Evolutionary conservation across 2,888 invertebrate species (phyloP).

Genomic region (Dysmachus trigonus): DNA sequence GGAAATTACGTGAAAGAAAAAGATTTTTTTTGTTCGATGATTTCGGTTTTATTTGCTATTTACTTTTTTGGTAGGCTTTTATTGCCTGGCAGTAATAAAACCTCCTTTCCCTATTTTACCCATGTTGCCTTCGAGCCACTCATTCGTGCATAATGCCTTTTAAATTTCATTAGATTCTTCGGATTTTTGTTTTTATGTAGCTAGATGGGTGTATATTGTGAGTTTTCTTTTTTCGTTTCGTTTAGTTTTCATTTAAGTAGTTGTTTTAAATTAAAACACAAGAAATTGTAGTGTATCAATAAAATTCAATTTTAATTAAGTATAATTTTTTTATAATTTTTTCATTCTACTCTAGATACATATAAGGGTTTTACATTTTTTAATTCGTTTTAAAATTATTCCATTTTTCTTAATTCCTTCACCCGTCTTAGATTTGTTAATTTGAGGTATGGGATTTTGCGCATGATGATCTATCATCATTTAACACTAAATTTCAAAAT

Average conservation of each 20-base stretch:
- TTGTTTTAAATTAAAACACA: no score
- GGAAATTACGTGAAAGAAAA: not conserved
- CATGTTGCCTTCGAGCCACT: not conserved
- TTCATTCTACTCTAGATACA: no score
- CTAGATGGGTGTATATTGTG: not conserved
- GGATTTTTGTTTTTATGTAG: not conserved
- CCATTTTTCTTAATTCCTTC: no score
- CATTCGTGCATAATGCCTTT: not conserved
- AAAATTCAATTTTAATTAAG: no score
- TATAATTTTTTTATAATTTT: no score
- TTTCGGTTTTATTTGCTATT: not conserved
- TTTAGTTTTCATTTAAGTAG: not conserved
- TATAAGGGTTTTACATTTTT: no score
- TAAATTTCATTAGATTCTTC: not conserved
- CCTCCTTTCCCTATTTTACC: not conserved
- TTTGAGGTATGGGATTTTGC: no score
- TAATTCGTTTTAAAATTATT: no score
- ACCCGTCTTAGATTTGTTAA: no score
- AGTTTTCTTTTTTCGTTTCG: not conserved
- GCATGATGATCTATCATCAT: no score
- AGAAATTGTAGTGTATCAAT: no score
- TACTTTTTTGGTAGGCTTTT: not conserved
- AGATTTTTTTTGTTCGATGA: not conserved
- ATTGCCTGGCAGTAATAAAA: not conserved
- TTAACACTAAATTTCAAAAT: no score